phyloP scores from a whole-genome alignment of 2,113 vertebrate genomes.

The Thomomys bottae region DNA sequence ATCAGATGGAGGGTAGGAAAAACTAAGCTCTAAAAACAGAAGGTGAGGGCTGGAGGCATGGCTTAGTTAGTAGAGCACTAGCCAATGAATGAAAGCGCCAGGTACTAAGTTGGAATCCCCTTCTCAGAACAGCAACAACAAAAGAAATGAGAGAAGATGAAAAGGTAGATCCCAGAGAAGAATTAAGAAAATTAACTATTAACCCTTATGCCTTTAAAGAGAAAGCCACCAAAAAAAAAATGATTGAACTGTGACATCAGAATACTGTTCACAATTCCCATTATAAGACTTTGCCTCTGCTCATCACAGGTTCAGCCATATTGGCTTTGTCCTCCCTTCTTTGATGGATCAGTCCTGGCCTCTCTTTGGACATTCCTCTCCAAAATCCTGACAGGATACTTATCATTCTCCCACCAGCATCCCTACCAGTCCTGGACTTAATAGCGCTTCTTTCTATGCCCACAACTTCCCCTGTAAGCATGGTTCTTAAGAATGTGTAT shows the following conservation, averaged over 20 bases:
- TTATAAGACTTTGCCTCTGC: not conserved
- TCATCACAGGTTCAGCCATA: not conserved
- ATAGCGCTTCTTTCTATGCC: not conserved
- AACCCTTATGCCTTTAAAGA: not conserved
- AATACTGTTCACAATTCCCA: not conserved
- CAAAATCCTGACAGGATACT: not conserved
- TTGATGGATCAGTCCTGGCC: not conserved
- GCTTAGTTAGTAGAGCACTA: too few species aligned
- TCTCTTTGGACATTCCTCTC: not conserved
- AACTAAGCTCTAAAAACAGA: not conserved
- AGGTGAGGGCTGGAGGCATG: too few species aligned
- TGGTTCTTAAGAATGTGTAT: not conserved
- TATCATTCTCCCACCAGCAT: not conserved
- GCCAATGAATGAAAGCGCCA: too few species aligned
- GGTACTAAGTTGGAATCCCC: too few species aligned
- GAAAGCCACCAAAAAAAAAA: not conserved
- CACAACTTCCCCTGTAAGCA: not conserved
- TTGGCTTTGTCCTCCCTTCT: too few species aligned
- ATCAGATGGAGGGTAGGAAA: not conserved
- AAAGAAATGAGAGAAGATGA: not conserved
- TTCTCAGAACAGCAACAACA: too few species aligned
- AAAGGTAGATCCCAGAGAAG: constrained; percentile 13
- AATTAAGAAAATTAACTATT: not conserved
- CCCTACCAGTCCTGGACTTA: not conserved
- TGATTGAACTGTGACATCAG: rapidly evolving